Conservation (phyloP, 2,797 vertebrate genomes). For the Anniella stebbinsi region DNA sequence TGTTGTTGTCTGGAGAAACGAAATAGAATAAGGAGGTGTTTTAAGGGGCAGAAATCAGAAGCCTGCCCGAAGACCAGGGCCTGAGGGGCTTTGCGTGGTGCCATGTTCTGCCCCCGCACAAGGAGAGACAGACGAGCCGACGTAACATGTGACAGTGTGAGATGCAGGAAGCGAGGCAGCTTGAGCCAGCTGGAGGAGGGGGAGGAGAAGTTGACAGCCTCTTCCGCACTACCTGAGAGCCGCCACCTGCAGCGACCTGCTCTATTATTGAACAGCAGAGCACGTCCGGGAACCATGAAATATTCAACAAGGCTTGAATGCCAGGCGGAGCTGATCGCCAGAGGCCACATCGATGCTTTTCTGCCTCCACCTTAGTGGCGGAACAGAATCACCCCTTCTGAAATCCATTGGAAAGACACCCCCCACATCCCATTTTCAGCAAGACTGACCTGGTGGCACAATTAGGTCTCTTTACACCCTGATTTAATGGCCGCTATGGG, state of each 20-base stretch:
- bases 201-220: too few species aligned
- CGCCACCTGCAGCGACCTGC: neutral
- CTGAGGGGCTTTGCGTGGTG: neutral
- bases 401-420: neutral
- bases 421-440: neutral
- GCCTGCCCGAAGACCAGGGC: too few species aligned
- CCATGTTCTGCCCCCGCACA: neutral
- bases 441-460: too few species aligned
- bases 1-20: too few species aligned
- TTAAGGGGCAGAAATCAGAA: neutral
- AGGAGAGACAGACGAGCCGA: neutral
- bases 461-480: too few species aligned
- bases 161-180: too few species aligned
- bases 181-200: too few species aligned
- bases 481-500: too few species aligned
- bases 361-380: neutral
- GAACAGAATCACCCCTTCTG: neutral
- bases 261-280: constrained; percentile 34
- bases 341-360: too few species aligned
- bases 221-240: neutral
- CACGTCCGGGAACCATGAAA: constrained; percentile 7
- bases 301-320: constrained; percentile 20
- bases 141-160: neutral
- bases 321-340: neutral
- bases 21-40: too few species aligned